Conservation (phyloP, 1,140 invertebrate genomes). For the Drosophila albomicans region DNA sequence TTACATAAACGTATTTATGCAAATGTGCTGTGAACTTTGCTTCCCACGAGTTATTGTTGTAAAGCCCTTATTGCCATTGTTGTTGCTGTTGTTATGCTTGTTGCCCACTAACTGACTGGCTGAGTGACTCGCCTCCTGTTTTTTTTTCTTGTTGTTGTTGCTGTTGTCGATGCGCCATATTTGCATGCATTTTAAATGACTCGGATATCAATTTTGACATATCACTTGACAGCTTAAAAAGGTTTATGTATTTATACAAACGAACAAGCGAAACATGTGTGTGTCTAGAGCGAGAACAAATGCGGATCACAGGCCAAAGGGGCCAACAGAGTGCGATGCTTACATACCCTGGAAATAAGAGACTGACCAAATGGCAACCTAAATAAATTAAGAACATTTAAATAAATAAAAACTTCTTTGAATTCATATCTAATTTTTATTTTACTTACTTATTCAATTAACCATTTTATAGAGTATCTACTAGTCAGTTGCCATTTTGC, state of each 20-base stretch:
- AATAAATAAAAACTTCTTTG: no score
- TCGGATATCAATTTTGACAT: constrained; percentile 84
- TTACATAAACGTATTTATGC: constrained; percentile 82
- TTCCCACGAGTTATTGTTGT: constrained; percentile 55
- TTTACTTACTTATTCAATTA: no score
- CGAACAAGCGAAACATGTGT: constrained; percentile 43
- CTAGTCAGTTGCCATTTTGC: not conserved
- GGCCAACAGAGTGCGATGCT: not conserved
- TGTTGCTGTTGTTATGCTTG: constrained; percentile 30
- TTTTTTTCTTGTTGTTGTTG: constrained; percentile 25
- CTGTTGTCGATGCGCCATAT: constrained; percentile 70
- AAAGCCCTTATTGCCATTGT: not conserved
- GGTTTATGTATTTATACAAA: constrained; percentile 82
- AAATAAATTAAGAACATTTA: no score
- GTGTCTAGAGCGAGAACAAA: constrained; percentile 7
- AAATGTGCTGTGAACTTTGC: constrained; percentile 74
- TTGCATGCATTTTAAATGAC: constrained; percentile 84
- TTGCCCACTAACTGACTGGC: constrained; percentile 61
- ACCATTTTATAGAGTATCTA: constrained; percentile 3
- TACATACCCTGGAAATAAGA: not conserved
- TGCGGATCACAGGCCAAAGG: constrained; percentile 4
- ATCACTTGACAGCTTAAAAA: constrained; percentile 84
- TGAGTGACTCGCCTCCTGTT: constrained; percentile 42
- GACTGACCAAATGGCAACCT: not conserved
- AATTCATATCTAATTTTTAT: no score